phyloP scores from a whole-genome alignment of 2,113 vertebrate genomes.

The Gnathonemus longibarbis region DNA sequence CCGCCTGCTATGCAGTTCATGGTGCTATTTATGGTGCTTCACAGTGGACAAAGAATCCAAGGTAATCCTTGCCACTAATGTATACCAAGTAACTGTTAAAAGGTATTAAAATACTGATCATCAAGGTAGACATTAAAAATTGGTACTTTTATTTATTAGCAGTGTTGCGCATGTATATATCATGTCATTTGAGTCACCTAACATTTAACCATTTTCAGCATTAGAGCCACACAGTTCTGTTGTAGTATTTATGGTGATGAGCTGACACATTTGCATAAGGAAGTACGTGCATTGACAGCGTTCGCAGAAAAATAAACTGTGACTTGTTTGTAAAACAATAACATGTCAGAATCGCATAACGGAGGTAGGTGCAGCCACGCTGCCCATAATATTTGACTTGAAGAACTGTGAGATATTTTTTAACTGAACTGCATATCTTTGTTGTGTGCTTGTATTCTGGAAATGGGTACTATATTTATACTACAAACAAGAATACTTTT shows the following conservation, averaged over 20 bases:
- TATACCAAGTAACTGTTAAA: background rate
- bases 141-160: slow-evolving; percentile 6
- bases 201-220: background rate
- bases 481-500: background rate
- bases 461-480: background rate
- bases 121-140: background rate
- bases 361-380: background rate
- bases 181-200: background rate
- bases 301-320: background rate
- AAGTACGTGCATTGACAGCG: background rate
- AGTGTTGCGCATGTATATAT: background rate
- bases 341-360: background rate
- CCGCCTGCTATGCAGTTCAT: background rate
- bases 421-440: background rate
- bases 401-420: background rate
- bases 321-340: background rate
- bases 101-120: background rate
- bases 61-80: background rate
- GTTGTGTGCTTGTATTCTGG: background rate
- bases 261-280: background rate
- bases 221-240: background rate
- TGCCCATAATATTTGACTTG: background rate
- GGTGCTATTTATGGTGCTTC: background rate
- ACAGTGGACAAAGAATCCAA: background rate
- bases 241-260: background rate